A percentile compares a stretch with the other conserved stretches of the same genome.
Evolutionary conservation across 2,888 invertebrate genomes (phyloP).

Genomic region (Heliconius aoede): DNA sequence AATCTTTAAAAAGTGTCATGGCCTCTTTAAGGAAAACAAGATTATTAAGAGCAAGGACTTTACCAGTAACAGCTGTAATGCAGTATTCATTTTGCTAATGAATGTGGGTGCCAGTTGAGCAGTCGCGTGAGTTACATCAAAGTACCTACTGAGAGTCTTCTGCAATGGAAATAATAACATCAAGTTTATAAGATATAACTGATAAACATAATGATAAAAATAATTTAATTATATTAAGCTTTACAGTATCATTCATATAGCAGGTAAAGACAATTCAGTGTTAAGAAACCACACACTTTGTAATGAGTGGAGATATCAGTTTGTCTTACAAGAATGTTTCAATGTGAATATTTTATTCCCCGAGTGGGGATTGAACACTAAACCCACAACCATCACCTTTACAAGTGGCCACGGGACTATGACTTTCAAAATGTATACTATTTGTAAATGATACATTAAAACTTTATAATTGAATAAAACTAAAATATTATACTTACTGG

Average conservation of each 20-base stretch:
- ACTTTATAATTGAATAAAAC: not conserved
- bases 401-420: too few species aligned
- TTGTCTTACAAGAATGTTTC: too few species aligned
- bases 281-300: too few species aligned
- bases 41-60: slow-evolving; percentile 39
- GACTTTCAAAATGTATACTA: not conserved
- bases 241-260: too few species aligned
- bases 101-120: slow-evolving; percentile 95
- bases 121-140: slow-evolving; percentile 96
- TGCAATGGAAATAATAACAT: slow-evolving; percentile 69
- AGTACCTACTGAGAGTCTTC: slow-evolving; percentile 93
- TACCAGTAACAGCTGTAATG: slow-evolving; percentile 90
- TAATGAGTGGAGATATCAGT: too few species aligned
- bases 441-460: not conserved
- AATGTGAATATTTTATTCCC: too few species aligned
- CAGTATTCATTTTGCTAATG: slow-evolving; percentile 97
- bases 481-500: slow-evolving; percentile 86
- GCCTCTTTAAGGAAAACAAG: slow-evolving; percentile 19
- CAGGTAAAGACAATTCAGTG: too few species aligned
- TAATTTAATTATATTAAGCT: too few species aligned
- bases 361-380: too few species aligned
- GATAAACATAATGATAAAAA: not conserved
- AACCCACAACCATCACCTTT: too few species aligned
- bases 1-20: not conserved
- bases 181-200: not conserved